Base-by-base conservation (phyloP, 2,888 invertebrate genomes). In the Meiosimyza platycephala region DNA sequence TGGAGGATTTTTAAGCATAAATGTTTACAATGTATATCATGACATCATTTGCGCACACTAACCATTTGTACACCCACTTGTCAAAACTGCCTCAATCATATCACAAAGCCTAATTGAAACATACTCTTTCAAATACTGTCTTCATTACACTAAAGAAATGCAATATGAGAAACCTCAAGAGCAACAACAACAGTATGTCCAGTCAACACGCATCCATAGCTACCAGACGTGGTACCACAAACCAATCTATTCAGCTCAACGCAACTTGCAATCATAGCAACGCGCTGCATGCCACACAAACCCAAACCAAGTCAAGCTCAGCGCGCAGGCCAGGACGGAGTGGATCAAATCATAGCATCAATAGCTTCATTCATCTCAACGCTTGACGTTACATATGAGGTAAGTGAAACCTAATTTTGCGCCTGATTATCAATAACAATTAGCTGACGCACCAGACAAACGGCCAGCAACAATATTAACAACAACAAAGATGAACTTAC, bases 371-470 rank as follows among this genome's bases (percentile, higher is more conserved):
- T 71, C 71, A 73, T 73, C 57, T 64, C 47, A 40, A 62, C 47
- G 52, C 48, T n/a, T 50, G 72, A 72, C 69, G 51, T 52, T 64
- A 33, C 69, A 48, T 48, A 75, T 59, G 59, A 72, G 66, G 40
- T 70, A 72, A 72, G 67, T 68, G 72, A 60, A 71, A 59, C 52
- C 72, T 66, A 80, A 82, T 80, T 78, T 79, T 76, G 78, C 74
- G 76, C 69, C 71, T 78, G 79, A 78, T 82, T 82, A 82, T 83
- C 82, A 81, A 83, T 82, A 83, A 80, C 82, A 83, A 83, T 82
- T 82, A 83, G 82, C 78, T 76, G 76, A 79, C 77, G 78, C 80
- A 76, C 77, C 77, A 71, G 73, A 78, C 75, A 74, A 74, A 66
- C 52, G 62, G 48, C 55, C 59, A 22, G 50, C 59, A 50, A 18